phyloP scores from a whole-genome alignment of 2,888 invertebrate species.

The Clivina fossor region DNA sequence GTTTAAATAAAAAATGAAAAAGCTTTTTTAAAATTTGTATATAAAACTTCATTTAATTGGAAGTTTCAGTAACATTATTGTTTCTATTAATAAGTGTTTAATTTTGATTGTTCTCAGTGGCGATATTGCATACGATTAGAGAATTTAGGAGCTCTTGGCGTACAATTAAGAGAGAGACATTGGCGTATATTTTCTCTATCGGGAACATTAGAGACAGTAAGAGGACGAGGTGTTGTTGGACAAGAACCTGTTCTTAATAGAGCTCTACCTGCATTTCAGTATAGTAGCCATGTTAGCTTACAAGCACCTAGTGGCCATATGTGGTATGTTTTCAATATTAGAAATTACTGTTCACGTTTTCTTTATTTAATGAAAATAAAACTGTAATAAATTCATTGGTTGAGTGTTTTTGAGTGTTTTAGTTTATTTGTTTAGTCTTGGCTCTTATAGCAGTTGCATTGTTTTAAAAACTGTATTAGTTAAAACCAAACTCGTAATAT shows the following conservation, averaged over 20 bases:
- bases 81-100: neutral
- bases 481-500: too few relatives aligned
- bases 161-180: conserved; percentile 94
- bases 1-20: too few relatives aligned
- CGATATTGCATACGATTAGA: conserved; percentile 96
- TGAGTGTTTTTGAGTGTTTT: too few relatives aligned
- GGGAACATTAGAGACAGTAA: conserved; percentile 89
- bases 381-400: too few relatives aligned
- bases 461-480: too few relatives aligned
- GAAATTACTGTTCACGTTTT: too few relatives aligned
- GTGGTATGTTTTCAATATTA: conserved; percentile 76
- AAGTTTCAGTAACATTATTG: conserved; percentile 4
- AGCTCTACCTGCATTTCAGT: conserved; percentile 92
- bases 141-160: conserved; percentile 85
- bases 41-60: too few relatives aligned
- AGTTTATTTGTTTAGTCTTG: neutral
- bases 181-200: conserved; percentile 97
- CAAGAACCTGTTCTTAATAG: conserved; percentile 93
- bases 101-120: conserved; percentile 66
- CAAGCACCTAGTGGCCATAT: conserved; percentile 98
- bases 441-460: neutral
- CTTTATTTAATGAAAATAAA: too few relatives aligned
- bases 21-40: too few relatives aligned
- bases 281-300: conserved; percentile 94
- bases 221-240: conserved; percentile 96